A percentile compares a stretch with the other conserved stretches of the same genome.
These are phyloP conservation scores for Hemaris fuciformis DNA, from an alignment of 2,888 invertebrate species.

Conservation along the genomic window DNA sequence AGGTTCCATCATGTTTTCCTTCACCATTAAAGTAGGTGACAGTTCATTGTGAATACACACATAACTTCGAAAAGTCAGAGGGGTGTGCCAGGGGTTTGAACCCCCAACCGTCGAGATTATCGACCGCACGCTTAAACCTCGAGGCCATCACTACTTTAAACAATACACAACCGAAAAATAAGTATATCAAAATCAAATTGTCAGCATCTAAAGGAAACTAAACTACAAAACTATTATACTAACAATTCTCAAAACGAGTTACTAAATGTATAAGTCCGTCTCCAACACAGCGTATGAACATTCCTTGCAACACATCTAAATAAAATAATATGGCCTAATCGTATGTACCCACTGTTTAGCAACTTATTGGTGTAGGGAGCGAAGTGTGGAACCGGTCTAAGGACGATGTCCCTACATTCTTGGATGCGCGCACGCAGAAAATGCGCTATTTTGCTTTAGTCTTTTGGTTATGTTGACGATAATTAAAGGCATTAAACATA, in stretches of 20 bases:
- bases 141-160: too few relatives aligned
- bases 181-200: too few relatives aligned
- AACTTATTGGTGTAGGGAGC: constrained; percentile 40
- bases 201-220: too few relatives aligned
- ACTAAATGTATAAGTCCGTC: not conserved
- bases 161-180: too few relatives aligned
- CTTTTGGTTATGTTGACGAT: constrained; percentile 36
- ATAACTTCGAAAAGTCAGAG: too few relatives aligned
- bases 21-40: too few relatives aligned
- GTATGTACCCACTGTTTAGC: constrained; percentile 32
- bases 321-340: constrained; percentile 27
- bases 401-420: constrained; percentile 72
- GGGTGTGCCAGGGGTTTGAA: too few relatives aligned
- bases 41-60: too few relatives aligned
- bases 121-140: too few relatives aligned
- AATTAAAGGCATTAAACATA: not conserved
- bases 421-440: constrained; percentile 57
- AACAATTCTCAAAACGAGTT: not conserved
- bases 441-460: constrained; percentile 44
- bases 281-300: not conserved
- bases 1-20: too few relatives aligned
- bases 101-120: too few relatives aligned
- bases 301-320: constrained; percentile 10
- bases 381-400: constrained; percentile 61
- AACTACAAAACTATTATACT: too few relatives aligned